Evolutionary conservation across 2,113 vertebrate species (phyloP).

Genomic region (Istiophorus platypterus): DNA sequence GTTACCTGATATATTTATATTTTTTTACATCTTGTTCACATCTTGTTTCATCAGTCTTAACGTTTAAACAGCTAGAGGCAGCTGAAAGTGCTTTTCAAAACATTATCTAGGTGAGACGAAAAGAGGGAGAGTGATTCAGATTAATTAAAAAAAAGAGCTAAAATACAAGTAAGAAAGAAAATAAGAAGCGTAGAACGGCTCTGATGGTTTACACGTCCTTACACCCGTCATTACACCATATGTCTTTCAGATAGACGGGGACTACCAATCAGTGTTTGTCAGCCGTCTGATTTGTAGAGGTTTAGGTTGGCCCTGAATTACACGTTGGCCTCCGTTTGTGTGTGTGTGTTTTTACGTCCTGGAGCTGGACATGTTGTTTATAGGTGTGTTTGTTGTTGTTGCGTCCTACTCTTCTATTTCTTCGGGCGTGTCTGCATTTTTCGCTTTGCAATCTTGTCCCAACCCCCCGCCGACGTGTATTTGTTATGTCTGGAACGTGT

Average conservation of each 20-base stretch:
- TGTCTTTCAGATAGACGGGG: slow-evolving; percentile 25
- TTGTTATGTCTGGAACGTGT: slow-evolving; percentile 73
- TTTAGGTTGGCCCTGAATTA: slow-evolving; percentile 71
- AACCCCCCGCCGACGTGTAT: slow-evolving; percentile 44
- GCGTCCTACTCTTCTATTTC: slow-evolving; percentile 60
- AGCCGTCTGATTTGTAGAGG: slow-evolving; percentile 50
- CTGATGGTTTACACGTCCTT: not conserved
- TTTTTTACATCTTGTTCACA: too few relatives aligned
- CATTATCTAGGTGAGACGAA: too few relatives aligned
- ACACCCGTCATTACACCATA: slow-evolving; percentile 15
- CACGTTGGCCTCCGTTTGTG: slow-evolving; percentile 64
- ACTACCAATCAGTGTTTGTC: slow-evolving; percentile 58
- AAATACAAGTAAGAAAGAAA: not conserved
- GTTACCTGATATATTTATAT: too few relatives aligned
- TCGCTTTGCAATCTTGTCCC: slow-evolving; percentile 57
- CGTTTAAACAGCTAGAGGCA: too few relatives aligned
- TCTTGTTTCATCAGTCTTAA: too few relatives aligned
- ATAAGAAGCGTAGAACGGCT: too few relatives aligned
- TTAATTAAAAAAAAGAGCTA: too few relatives aligned
- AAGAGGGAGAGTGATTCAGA: not conserved
- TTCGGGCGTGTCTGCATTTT: slow-evolving; percentile 64
- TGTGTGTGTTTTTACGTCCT: slow-evolving; percentile 71
- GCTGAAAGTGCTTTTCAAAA: too few relatives aligned
- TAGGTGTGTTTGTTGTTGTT: slow-evolving; percentile 70
- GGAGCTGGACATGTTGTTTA: slow-evolving; percentile 67